A percentile compares a stretch with the other conserved stretches of the same genome.
Conservation (phyloP, 2,797 vertebrate genomes). For the Propithecus deckenii region DNA sequence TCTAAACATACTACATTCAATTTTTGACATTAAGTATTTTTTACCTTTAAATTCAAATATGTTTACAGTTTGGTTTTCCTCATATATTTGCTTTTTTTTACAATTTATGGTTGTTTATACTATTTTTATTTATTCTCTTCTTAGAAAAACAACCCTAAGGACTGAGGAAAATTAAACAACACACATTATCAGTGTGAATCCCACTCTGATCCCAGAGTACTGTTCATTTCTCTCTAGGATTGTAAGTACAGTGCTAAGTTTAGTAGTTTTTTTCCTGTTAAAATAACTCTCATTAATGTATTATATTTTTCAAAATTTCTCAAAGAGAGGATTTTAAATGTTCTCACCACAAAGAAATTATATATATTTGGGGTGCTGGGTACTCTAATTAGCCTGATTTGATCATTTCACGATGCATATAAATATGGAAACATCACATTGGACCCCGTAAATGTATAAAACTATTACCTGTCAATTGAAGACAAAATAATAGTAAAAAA, state of each 20-base stretch:
- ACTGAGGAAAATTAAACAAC: not conserved
- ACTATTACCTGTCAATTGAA: not conserved
- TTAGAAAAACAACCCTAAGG: not conserved
- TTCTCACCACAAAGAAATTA: not conserved
- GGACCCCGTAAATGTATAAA: not conserved
- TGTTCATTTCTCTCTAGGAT: not conserved
- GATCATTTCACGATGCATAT: not conserved
- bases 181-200: not conserved
- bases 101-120: not conserved
- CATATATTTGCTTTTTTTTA: not conserved
- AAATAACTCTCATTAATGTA: not conserved
- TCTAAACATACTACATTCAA: not conserved
- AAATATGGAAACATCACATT: not conserved
- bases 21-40: not conserved
- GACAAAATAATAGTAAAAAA: not conserved
- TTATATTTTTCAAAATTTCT: not conserved
- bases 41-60: not conserved
- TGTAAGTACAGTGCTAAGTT: not conserved
- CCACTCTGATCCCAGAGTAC: not conserved
- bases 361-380: not conserved
- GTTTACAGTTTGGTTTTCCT: not conserved
- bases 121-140: not conserved
- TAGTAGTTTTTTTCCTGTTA: not conserved
- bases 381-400: not conserved
- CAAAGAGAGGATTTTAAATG: not conserved